These are phyloP conservation scores for Apamea anceps DNA, from an alignment of 2,888 invertebrate species.

Conservation along the genomic window DNA sequence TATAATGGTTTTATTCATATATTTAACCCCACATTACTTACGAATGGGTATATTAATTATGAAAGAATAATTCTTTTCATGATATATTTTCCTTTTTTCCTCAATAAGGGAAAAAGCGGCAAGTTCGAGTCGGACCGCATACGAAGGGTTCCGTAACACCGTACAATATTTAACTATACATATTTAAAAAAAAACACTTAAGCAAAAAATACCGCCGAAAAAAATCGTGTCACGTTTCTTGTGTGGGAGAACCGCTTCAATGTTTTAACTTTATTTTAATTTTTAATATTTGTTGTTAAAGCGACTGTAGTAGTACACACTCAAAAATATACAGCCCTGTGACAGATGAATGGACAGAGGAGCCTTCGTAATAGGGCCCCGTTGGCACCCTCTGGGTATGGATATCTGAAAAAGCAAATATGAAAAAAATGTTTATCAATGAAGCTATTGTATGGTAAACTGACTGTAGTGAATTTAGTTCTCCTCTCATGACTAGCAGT, in stretches of 20 bases:
- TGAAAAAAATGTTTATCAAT: neutral
- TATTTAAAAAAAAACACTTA: too few relatives aligned
- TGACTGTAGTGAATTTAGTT: conserved; percentile 1
- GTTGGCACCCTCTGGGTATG: too few relatives aligned
- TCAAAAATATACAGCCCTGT: too few relatives aligned
- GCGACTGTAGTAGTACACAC: too few relatives aligned
- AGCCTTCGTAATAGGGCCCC: too few relatives aligned
- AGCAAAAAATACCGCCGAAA: too few relatives aligned
- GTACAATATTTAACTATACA: neutral
- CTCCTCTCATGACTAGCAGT: conserved; percentile 5
- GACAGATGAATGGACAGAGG: too few relatives aligned
- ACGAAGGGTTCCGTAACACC: too few relatives aligned
- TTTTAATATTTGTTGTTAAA: too few relatives aligned
- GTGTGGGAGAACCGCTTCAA: too few relatives aligned
- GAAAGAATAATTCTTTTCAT: conserved; percentile 15
- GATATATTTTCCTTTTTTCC: neutral
- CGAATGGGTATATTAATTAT: conserved; percentile 26
- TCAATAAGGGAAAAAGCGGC: neutral
- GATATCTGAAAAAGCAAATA: neutral
- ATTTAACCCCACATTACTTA: conserved; percentile 22
- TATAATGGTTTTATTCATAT: neutral
- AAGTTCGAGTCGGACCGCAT: neutral
- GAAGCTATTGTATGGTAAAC: neutral
- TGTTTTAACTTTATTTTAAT: too few relatives aligned
- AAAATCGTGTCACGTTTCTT: too few relatives aligned